phyloP scores from a whole-genome alignment of 1,140 invertebrate species.

The Diorhabda carinulata region DNA sequence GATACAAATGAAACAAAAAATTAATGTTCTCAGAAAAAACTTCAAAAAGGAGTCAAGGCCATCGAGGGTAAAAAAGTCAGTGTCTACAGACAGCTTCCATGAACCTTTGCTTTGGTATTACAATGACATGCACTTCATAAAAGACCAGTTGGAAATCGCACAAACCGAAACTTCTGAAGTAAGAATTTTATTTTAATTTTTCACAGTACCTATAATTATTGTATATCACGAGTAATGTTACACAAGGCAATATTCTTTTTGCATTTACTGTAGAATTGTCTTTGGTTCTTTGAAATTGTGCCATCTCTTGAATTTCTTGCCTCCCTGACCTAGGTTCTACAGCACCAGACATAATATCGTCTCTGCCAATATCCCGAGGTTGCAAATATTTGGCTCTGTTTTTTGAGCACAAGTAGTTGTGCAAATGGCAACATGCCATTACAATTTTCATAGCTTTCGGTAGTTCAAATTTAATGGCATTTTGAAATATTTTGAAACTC shows the following conservation, averaged over 20 bases:
- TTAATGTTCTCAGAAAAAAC: conserved; percentile 10
- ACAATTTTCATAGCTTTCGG: too few species aligned
- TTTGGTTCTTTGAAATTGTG: too few species aligned
- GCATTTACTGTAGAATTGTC: too few species aligned
- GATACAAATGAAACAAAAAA: conserved; percentile 1
- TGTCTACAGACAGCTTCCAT: neutral
- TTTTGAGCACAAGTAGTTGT: conserved; percentile 2
- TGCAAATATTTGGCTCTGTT: neutral
- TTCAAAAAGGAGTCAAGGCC: conserved; percentile 10
- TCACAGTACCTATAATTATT: too few species aligned
- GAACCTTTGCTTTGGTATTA: conserved; percentile 18
- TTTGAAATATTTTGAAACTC: too few species aligned
- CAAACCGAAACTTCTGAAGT: too few species aligned
- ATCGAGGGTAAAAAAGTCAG: conserved; percentile 14
- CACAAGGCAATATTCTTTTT: too few species aligned
- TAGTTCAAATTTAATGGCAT: too few species aligned
- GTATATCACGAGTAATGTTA: too few species aligned
- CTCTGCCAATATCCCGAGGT: conserved; percentile 7
- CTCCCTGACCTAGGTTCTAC: neutral
- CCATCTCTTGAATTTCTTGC: too few species aligned
- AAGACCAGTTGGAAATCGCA: too few species aligned
- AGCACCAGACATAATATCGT: conserved; percentile 3
- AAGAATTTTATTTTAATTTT: too few species aligned
- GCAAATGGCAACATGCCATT: conserved; percentile 4
- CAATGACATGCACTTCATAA: neutral